These are phyloP conservation scores for Ascidia mentula DNA, from an alignment of 23 tunicate species.

Conservation along the genomic window DNA sequence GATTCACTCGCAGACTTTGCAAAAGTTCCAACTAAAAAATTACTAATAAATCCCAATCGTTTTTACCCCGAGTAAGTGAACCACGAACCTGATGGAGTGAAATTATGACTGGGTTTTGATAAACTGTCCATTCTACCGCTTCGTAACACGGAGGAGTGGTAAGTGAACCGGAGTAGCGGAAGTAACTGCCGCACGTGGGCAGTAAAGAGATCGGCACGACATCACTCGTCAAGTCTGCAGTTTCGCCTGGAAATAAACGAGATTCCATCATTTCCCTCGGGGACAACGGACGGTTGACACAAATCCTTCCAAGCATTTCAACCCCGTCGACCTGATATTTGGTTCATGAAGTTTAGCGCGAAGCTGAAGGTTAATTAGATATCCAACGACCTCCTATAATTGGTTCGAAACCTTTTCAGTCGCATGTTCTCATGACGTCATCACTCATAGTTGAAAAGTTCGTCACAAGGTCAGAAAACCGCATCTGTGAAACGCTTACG, in stretches of 20 bases:
- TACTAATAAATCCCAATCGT: background rate
- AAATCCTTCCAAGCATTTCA: too few relatives aligned
- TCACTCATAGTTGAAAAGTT: too few relatives aligned
- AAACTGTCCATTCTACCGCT: slow-evolving; percentile 72
- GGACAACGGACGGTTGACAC: too few relatives aligned
- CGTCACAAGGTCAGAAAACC: too few relatives aligned
- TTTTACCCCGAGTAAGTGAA: background rate
- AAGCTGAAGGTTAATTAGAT: too few relatives aligned
- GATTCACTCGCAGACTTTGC: slow-evolving; percentile 11
- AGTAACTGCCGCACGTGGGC: slow-evolving; percentile 59
- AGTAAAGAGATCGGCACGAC: slow-evolving; percentile 39
- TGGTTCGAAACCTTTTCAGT: too few relatives aligned
- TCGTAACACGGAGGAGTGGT: slow-evolving; percentile 96
- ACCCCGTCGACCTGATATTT: too few relatives aligned
- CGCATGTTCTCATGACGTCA: too few relatives aligned
- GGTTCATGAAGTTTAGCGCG: too few relatives aligned
- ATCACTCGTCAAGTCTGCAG: slow-evolving; percentile 1
- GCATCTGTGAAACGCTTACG: too few relatives aligned
- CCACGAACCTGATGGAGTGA: slow-evolving; percentile 50
- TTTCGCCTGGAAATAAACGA: slow-evolving; percentile 27
- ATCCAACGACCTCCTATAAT: too few relatives aligned
- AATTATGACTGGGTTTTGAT: slow-evolving; percentile 54
- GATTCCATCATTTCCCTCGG: too few relatives aligned
- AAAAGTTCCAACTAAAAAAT: slow-evolving; percentile 13
- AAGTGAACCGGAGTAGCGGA: slow-evolving; percentile 72